Evolutionary conservation across 2,888 invertebrate genomes (phyloP).

Genomic region (Protonemura montana): DNA sequence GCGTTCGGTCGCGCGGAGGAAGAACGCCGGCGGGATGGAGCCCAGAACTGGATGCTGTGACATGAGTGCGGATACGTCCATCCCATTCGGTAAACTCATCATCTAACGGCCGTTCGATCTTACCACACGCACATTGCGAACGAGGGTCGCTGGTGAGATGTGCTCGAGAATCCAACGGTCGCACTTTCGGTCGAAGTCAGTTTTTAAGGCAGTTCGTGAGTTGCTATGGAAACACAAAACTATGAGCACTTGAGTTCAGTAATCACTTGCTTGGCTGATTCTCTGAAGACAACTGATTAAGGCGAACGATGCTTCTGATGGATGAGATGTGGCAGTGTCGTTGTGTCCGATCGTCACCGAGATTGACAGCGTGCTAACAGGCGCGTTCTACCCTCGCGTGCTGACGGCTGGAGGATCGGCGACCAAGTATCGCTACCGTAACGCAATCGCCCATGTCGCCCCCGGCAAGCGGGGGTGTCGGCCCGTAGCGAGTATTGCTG

Average conservation of each 20-base stretch:
- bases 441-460: background rate
- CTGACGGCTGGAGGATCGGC: slow-evolving; percentile 53
- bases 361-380: background rate
- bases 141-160: background rate
- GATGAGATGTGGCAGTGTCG: too few relatives aligned
- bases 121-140: slow-evolving; percentile 24
- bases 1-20: slow-evolving; percentile 83
- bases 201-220: too few relatives aligned
- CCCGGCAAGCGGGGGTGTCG: slow-evolving; percentile 29
- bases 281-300: too few relatives aligned
- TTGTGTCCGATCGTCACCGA: background rate
- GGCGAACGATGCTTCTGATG: too few relatives aligned
- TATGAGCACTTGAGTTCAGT: too few relatives aligned
- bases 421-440: slow-evolving; percentile 42
- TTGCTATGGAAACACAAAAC: too few relatives aligned
- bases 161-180: too few relatives aligned
- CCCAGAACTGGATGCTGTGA: slow-evolving; percentile 82
- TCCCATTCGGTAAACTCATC: slow-evolving; percentile 86
- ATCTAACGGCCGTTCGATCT: slow-evolving; percentile 53
- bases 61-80: slow-evolving; percentile 86
- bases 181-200: too few relatives aligned
- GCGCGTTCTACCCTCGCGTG: slow-evolving; percentile 5
- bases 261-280: too few relatives aligned
- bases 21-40: slow-evolving; percentile 81
- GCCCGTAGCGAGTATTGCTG: slow-evolving; percentile 40